Percentiles rank a stretch among this genome's conserved stretches.
Evolutionary conservation across 2,797 vertebrate species (phyloP).

Genomic region (Thripadectes ignobilis): DNA sequence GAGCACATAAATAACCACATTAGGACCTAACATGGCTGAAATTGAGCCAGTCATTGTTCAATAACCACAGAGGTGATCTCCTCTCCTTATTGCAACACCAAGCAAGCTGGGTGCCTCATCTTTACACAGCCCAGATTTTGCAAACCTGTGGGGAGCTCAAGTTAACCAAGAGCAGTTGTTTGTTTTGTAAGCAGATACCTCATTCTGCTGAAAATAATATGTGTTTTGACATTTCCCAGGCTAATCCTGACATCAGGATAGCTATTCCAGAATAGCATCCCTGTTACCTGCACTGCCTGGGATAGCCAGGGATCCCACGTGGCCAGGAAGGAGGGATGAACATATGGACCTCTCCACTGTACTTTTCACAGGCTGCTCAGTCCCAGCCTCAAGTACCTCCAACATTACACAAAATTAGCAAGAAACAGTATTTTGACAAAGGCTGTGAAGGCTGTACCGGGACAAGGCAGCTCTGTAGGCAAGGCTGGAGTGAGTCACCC

Average conservation of each 20-base stretch:
- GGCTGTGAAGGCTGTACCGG: fast-evolving
- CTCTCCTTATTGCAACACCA: background rate
- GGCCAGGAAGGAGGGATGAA: background rate
- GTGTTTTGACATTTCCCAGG: background rate
- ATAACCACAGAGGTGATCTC: background rate
- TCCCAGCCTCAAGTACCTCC: background rate
- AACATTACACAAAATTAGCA: background rate
- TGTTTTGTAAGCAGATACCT: background rate
- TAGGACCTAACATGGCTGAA: background rate
- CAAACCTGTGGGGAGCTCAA: background rate
- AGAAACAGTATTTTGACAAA: background rate
- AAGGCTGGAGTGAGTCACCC: fast-evolving
- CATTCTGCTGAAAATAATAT: background rate
- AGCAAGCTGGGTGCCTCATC: background rate
- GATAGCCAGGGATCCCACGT: fast-evolving
- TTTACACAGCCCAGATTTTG: background rate
- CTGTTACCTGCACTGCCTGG: background rate
- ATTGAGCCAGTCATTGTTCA: background rate
- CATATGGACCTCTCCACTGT: background rate
- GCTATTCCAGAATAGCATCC: background rate
- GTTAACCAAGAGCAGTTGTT: background rate
- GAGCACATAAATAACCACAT: background rate
- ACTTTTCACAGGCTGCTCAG: background rate
- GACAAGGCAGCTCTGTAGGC: background rate
- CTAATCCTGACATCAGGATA: background rate